Percentiles rank a stretch among this genome's conserved stretches.
Conservation (phyloP, 1,140 invertebrate genomes). For the Drosophila setifemur region DNA sequence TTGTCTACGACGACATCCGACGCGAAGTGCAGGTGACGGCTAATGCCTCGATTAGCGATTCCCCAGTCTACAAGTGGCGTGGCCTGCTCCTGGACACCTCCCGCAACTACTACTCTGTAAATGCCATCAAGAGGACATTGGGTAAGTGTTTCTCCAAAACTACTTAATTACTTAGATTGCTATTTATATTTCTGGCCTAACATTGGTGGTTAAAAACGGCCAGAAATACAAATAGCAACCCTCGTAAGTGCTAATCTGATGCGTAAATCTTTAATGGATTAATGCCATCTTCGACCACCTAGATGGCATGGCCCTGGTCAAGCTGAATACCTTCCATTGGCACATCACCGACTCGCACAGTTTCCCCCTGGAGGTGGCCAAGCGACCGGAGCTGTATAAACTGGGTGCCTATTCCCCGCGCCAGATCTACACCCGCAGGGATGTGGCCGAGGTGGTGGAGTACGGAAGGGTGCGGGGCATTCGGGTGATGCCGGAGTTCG, state of each 20-base stretch:
- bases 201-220: no score
- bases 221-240: no score
- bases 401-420: constrained; percentile 88
- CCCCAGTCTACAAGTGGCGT: constrained; percentile 89
- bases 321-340: constrained; percentile 94
- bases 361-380: constrained; percentile 89
- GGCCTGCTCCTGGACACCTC: constrained; percentile 91
- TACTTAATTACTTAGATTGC: neutral
- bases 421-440: constrained; percentile 85
- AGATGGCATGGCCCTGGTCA: constrained; percentile 91
- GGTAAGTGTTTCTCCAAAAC: constrained; percentile 70
- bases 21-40: constrained; percentile 83
- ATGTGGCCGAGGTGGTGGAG: constrained; percentile 85
- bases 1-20: constrained; percentile 87
- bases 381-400: constrained; percentile 87
- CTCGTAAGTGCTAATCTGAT: no score
- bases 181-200: no score
- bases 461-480: constrained; percentile 90
- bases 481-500: constrained; percentile 91
- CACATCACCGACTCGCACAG: constrained; percentile 95
- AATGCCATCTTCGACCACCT: neutral
- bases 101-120: constrained; percentile 88
- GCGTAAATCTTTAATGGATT: no score
- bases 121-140: constrained; percentile 88
- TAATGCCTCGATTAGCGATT: constrained; percentile 86